Conservation (phyloP, 2,888 invertebrate genomes). For the Heliconius ethilla region DNA sequence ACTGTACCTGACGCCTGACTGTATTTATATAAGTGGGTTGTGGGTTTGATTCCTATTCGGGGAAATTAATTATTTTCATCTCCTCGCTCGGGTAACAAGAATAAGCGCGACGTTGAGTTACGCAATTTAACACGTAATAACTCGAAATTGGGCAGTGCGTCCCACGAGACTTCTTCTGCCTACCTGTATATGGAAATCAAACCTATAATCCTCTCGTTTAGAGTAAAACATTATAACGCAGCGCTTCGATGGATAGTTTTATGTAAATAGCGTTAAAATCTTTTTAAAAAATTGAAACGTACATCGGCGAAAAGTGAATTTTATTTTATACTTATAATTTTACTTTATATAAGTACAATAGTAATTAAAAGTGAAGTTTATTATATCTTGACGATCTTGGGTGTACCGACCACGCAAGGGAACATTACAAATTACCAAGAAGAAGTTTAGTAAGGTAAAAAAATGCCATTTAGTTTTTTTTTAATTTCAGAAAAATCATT, state of each 20-base stretch:
- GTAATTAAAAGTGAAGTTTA: slow-evolving; percentile 5
- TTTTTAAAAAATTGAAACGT: neutral
- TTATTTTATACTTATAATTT: neutral
- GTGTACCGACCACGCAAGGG: neutral
- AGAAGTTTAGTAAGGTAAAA: neutral
- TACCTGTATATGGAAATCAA: neutral
- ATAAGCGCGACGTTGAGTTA: no score
- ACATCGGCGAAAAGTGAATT: no score
- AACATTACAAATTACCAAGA: neutral
- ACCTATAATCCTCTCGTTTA: neutral
- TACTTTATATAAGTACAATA: neutral
- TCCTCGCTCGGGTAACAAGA: no score
- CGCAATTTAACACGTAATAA: no score
- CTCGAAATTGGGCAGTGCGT: no score
- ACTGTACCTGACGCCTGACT: no score
- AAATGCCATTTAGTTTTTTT: neutral
- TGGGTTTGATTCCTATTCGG: no score
- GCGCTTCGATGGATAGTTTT: neutral
- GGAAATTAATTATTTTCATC: no score
- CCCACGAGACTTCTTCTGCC: no score
- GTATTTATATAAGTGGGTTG: no score
- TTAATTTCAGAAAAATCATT: no score
- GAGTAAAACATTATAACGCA: neutral
- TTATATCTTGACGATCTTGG: slow-evolving; percentile 8
- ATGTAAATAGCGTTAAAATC: neutral